Evolutionary conservation across 1,140 invertebrate species (phyloP), one percentile per base, ranked within the genome.

Genomic region (Drosophila arizonae): DNA sequence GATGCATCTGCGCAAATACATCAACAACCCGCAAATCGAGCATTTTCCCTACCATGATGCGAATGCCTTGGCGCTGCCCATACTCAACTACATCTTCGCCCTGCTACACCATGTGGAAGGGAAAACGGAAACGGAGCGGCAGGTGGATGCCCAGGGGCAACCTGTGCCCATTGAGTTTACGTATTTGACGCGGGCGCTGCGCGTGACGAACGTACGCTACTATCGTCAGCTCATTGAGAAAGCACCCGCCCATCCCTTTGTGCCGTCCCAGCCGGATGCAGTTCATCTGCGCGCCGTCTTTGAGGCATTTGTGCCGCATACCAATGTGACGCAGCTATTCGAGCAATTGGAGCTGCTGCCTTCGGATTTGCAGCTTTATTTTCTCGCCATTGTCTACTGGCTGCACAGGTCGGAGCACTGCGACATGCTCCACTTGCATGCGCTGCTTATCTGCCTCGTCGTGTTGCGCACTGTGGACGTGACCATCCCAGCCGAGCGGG

Each of bases 11-110:
- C 93, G 94, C 67, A 92, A 94, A 46, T 94, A 95, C 77, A 94
- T 96, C 71, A 94, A 94, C 69, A 93, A 92, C 24, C 94, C 95
- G 13, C 96, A 97, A 92, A 93, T 97, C 9, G 96, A 97, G 91
- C 93, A 96, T 79, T 93, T 94, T 76, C 84, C 85, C 4, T 90
- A 93, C 26, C 88, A 92, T 6, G 94, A 95, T 66, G 93, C 95
- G n/a, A 94, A 94, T 73, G 69, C 92, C 17, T 93, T 94, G 70
- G 93, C 94, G 36, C 84, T 95, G 52, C 93, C 94, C 10, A 94
- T 97, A 48, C 79, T 97, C 39, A 91, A 92, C 78, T 93, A 94
- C 66, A 93, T 94, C 45, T 96, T 94, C 92, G 94, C 94, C 65
- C 92, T 96, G 60, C 81, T 97, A 1, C 91, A 93, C 13, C 80